phyloP scores from a whole-genome alignment of 2,113 vertebrate species.

The Nibea coibor region DNA sequence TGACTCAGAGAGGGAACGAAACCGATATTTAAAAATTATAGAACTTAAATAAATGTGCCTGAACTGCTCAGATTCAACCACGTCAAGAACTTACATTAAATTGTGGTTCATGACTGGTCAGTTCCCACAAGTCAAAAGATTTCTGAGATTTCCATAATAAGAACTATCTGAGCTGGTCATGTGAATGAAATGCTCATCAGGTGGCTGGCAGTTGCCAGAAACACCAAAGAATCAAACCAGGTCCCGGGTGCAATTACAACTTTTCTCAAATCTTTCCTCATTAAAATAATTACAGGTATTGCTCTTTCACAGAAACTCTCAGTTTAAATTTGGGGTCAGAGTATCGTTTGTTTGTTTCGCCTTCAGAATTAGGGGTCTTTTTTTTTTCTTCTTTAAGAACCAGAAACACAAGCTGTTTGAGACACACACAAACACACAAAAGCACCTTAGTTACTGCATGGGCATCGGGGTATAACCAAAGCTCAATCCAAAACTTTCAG shows the following conservation, averaged over 20 bases:
- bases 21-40: neutral
- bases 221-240: conserved; percentile 60
- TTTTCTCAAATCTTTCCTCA: conserved; percentile 55
- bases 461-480: conserved; percentile 27
- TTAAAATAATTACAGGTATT: conserved; percentile 65
- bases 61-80: neutral
- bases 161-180: neutral
- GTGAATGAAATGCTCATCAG: conserved; percentile 2
- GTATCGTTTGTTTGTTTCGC: conserved; percentile 53
- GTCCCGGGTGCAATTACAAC: conserved; percentile 60
- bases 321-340: conserved; percentile 46
- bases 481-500: conserved; percentile 38
- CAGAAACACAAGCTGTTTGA: conserved; percentile 42
- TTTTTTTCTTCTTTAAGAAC: conserved; percentile 49
- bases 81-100: neutral
- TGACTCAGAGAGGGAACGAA: neutral
- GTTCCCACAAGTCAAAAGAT: neutral
- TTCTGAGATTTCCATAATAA: neutral
- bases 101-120: neutral
- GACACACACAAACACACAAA: conserved; percentile 26
- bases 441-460: conserved; percentile 26
- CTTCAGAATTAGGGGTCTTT: conserved; percentile 35
- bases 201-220: conserved; percentile 57
- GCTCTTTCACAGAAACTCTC: conserved; percentile 43
- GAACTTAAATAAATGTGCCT: neutral